Conservation (phyloP, 2,888 invertebrate species). For the Heliconius ismenius region DNA sequence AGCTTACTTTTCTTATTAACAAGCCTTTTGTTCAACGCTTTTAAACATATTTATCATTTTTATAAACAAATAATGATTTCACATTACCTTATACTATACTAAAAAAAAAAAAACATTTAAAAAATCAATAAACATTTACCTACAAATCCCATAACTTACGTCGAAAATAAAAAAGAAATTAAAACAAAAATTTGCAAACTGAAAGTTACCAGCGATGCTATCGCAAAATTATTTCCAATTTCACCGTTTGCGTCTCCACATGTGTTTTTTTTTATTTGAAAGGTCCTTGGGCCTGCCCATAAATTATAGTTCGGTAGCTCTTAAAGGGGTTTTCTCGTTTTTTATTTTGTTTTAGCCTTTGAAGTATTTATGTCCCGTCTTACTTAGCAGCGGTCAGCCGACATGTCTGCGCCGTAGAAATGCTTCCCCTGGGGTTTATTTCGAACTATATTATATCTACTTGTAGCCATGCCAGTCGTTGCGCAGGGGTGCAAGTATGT, state of each 20-base stretch:
- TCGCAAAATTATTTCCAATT: slow-evolving; percentile 81
- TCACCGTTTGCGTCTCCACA: slow-evolving; percentile 77
- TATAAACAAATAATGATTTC: background rate
- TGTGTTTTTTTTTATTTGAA: slow-evolving; percentile 60
- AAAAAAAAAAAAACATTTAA: background rate
- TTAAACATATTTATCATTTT: background rate
- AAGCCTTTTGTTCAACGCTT: background rate
- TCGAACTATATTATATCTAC: background rate
- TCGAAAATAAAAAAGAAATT: slow-evolving; percentile 50
- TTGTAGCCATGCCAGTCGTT: too few species aligned
- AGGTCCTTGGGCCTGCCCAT: slow-evolving; percentile 70
- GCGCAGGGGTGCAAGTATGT: too few species aligned
- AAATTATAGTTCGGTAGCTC: slow-evolving; percentile 82
- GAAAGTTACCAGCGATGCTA: slow-evolving; percentile 79
- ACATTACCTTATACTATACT: background rate
- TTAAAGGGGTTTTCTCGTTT: slow-evolving; percentile 73
- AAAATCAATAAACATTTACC: slow-evolving; percentile 22
- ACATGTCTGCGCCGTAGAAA: slow-evolving; percentile 54
- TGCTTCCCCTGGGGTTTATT: slow-evolving; percentile 31
- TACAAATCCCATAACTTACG: slow-evolving; percentile 57
- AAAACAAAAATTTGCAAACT: slow-evolving; percentile 68
- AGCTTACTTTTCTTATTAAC: background rate
- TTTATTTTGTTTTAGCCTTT: slow-evolving; percentile 76
- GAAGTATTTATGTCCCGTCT: slow-evolving; percentile 82
- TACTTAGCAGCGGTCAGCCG: slow-evolving; percentile 79